Base-by-base conservation (phyloP, 2,888 invertebrate genomes). In the Corythucha ciliata region DNA sequence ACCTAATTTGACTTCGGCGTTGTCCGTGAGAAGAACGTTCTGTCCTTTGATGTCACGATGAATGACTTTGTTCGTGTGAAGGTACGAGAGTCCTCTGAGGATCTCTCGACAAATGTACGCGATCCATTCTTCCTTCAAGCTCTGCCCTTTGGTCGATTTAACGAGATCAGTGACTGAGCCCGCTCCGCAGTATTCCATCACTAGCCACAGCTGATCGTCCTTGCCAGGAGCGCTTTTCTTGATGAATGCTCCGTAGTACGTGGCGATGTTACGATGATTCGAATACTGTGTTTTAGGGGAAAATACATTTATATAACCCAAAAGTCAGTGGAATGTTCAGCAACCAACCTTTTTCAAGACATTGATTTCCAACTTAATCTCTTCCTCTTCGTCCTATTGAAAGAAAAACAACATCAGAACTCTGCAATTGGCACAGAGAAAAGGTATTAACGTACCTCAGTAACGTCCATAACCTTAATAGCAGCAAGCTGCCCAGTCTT, bases 381-480 rank as follows among this genome's bases (percentile, higher is more conserved):
- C 98, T 73, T 99, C 98, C 69, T 98, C 98, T 72, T 98, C 98
- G 70, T 98, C 98, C 79, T 77, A n/a, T n/a, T n/a, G 64, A 20
- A 71, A 70, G 58, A 42, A 60, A 59, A 32, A 54, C 48, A 52
- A 52, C n/a, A 40, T 26, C 5, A 42, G 4, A 24, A 16, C 37
- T 10, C 21, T 37, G 7, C 14, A 37, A 37, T 16, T 3, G 12
- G 3, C 12, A 37, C 16, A 21, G 10, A 37, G 6, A n/a, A 29
- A 29, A 10, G n/a, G 29, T 6, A 1, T n/a, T 6, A 34, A 62
- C 70, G 67, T 65, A 76, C 77, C 72, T 97, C 96, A 62, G 96
- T 98, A 65, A 98, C 96, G 72, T 96, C 97, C 98, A 98, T 98
- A 68, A 98, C 96, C 78, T 99, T 99, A 73, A 99, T 98, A 70